phyloP scores from a whole-genome alignment of 2,888 invertebrate species.

The Parnassius mnemosyne region DNA sequence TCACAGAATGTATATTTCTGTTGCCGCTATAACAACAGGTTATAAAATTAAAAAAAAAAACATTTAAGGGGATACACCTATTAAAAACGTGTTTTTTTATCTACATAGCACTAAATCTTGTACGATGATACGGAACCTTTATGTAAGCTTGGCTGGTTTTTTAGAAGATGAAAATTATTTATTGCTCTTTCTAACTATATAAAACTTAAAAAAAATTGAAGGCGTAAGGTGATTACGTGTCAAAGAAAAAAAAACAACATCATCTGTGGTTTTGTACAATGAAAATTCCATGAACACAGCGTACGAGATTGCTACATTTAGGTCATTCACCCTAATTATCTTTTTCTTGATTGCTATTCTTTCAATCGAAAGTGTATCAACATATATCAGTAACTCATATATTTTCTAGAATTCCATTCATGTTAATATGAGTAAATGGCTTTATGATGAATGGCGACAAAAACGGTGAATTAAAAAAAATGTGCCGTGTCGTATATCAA shows the following conservation, averaged over 20 bases:
- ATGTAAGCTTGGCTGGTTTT: too few relatives aligned
- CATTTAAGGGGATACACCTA: too few relatives aligned
- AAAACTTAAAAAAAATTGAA: too few relatives aligned
- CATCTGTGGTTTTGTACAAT: background rate
- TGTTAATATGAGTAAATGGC: slow-evolving; percentile 17
- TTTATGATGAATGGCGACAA: slow-evolving; percentile 16
- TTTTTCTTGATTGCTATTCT: slow-evolving; percentile 13
- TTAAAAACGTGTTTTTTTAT: too few relatives aligned
- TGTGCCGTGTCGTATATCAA: background rate
- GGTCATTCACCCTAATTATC: slow-evolving; percentile 9
- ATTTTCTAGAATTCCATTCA: slow-evolving; percentile 13
- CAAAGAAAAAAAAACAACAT: background rate
- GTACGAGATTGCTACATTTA: background rate
- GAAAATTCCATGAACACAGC: slow-evolving; percentile 5
- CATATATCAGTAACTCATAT: slow-evolving; percentile 9
- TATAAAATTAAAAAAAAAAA: too few relatives aligned
- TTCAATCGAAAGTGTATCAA: background rate
- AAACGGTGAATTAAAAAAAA: background rate
- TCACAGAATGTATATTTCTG: too few relatives aligned
- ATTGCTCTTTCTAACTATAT: too few relatives aligned
- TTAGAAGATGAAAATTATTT: too few relatives aligned
- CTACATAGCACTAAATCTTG: too few relatives aligned
- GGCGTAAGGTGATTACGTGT: too few relatives aligned
- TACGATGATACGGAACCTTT: too few relatives aligned
- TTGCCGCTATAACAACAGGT: too few relatives aligned